Evolutionary conservation across 2,113 vertebrate species (phyloP).

Genomic region (Petrocephalus microphthalmus): DNA sequence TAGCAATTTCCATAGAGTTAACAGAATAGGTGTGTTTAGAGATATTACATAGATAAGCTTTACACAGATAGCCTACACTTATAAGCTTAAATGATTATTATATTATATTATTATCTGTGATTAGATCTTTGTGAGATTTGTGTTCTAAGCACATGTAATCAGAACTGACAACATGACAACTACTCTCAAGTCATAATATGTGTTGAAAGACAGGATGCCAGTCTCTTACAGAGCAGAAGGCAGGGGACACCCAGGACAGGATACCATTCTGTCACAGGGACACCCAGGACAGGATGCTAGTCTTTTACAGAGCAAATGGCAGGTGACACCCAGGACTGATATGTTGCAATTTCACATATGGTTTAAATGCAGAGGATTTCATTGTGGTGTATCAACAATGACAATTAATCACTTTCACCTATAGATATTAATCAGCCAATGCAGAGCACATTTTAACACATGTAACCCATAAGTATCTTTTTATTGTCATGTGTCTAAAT

Average conservation of each 20-base stretch:
- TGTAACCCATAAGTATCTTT: not conserved
- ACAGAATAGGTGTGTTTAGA: not conserved
- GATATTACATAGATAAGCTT: conserved; percentile 14
- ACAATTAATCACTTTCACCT: too few species aligned
- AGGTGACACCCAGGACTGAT: too few species aligned
- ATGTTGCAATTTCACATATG: too few species aligned
- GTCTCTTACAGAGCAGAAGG: too few species aligned
- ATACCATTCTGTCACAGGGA: too few species aligned
- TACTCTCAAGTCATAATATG: not conserved
- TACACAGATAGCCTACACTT: conserved; percentile 16
- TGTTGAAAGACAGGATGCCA: not conserved
- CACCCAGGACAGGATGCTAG: too few species aligned
- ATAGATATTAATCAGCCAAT: not conserved
- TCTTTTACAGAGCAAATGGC: too few species aligned
- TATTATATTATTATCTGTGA: conserved; percentile 19
- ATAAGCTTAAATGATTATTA: conserved; percentile 24
- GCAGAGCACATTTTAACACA: not conserved
- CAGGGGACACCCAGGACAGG: too few species aligned
- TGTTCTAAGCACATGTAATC: conserved; percentile 3
- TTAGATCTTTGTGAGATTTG: not conserved
- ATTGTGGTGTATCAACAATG: too few species aligned
- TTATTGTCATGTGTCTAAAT: not conserved
- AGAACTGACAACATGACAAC: conserved; percentile 1
- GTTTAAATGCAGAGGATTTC: too few species aligned
- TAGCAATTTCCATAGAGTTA: conserved; percentile 15